These are phyloP conservation scores for Tetranychus piercei DNA, from an alignment of 2,888 invertebrate genomes.

Conservation along the genomic window DNA sequence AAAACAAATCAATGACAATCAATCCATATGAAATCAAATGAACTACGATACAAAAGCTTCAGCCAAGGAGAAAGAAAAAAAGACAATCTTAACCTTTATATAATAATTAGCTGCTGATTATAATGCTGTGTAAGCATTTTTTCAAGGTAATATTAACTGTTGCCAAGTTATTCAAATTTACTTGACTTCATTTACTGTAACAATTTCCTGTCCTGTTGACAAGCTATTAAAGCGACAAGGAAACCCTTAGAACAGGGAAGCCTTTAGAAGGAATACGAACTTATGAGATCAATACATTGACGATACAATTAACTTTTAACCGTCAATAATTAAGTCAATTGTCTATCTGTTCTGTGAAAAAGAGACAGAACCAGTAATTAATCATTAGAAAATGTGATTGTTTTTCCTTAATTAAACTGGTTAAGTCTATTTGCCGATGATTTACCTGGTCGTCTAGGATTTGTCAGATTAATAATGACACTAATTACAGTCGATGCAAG, in stretches of 20 bases:
- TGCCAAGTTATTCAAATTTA: background rate
- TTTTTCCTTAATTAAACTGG: no score
- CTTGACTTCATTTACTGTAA: background rate
- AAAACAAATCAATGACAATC: background rate
- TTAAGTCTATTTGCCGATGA: no score
- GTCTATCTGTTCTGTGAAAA: background rate
- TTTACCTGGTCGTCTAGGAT: no score
- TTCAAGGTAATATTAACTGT: background rate
- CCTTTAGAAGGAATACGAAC: background rate
- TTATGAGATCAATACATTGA: background rate
- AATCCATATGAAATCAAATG: no score
- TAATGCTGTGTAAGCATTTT: background rate
- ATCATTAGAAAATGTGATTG: no score
- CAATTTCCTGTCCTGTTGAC: background rate
- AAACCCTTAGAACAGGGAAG: background rate
- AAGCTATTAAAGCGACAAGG: background rate
- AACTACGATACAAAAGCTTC: no score
- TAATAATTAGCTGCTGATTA: no score
- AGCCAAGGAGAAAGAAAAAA: no score
- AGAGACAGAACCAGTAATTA: background rate
- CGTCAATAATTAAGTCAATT: background rate
- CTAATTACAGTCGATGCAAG: no score
- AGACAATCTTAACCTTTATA: no score
- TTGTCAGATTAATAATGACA: no score
- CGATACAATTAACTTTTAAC: background rate